A percentile compares a stretch with the other conserved stretches of the same genome.
Evolutionary conservation across 2,888 invertebrate species (phyloP).

Genomic region (Tetropium fuscum): DNA sequence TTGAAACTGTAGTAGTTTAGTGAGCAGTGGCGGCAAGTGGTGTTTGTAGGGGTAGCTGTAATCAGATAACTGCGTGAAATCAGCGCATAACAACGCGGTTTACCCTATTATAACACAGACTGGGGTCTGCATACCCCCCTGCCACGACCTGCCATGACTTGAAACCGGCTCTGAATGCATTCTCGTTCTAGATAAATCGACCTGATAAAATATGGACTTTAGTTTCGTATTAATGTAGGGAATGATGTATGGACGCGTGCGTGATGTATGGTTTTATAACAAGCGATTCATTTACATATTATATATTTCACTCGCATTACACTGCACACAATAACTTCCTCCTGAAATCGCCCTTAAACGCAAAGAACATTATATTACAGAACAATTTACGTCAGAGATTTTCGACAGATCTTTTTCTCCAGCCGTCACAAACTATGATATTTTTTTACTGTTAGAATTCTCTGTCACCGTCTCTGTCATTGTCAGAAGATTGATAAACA

Average conservation of each 20-base stretch:
- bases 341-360: too few relatives aligned
- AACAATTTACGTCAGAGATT: too few relatives aligned
- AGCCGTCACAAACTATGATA: too few relatives aligned
- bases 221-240: constrained; percentile 62
- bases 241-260: constrained; percentile 60
- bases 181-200: constrained; percentile 63
- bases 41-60: constrained; percentile 56
- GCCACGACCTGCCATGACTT: constrained; percentile 53
- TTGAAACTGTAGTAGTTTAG: constrained; percentile 55
- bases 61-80: constrained; percentile 66
- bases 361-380: too few relatives aligned
- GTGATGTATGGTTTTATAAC: constrained; percentile 59
- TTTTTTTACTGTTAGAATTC: too few relatives aligned
- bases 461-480: too few relatives aligned
- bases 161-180: constrained; percentile 60
- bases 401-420: too few relatives aligned
- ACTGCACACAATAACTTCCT: background rate
- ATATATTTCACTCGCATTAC: constrained; percentile 39
- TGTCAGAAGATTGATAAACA: too few relatives aligned
- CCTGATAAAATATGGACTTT: constrained; percentile 65
- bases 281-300: constrained; percentile 58
- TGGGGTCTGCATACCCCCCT: constrained; percentile 53
- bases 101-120: constrained; percentile 64
- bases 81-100: constrained; percentile 67
- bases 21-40: constrained; percentile 50